These are phyloP conservation scores for Centropus unirufus DNA, from an alignment of 2,113 vertebrate species.

Conservation along the genomic window DNA sequence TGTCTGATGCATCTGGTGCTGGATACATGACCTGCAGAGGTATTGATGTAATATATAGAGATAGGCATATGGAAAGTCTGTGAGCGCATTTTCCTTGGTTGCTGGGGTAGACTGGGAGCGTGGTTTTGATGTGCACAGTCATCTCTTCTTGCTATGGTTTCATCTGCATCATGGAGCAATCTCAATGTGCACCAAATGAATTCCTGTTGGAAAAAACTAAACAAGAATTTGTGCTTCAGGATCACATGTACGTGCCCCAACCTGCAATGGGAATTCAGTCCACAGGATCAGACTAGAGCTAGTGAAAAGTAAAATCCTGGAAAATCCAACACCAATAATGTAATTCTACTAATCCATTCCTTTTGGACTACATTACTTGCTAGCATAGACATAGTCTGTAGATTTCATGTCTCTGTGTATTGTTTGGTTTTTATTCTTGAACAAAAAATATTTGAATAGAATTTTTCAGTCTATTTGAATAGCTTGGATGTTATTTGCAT, in stretches of 20 bases:
- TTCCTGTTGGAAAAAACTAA: background rate
- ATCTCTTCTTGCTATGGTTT: background rate
- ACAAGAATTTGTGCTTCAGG: background rate
- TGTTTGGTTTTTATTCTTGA: background rate
- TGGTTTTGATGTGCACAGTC: background rate
- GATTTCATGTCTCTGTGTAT: background rate
- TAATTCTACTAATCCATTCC: background rate
- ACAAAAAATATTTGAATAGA: background rate
- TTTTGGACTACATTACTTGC: background rate
- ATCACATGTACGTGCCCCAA: background rate
- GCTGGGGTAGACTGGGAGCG: background rate
- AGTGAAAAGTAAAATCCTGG: background rate
- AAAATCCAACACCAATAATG: background rate
- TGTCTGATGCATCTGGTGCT: background rate
- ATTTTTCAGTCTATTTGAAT: background rate
- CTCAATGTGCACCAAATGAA: background rate
- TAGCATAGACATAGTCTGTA: background rate
- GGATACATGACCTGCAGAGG: background rate
- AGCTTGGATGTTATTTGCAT: background rate
- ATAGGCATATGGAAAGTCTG: background rate
- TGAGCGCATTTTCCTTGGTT: background rate
- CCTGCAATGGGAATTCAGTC: background rate
- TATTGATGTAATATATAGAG: background rate
- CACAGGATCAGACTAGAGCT: background rate
- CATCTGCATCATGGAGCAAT: accelerated